Percentiles rank a stretch among this genome's conserved stretches.
These are phyloP conservation scores for Corella eumyota DNA, from an alignment of 23 tunicate species.

Conservation along the genomic window DNA sequence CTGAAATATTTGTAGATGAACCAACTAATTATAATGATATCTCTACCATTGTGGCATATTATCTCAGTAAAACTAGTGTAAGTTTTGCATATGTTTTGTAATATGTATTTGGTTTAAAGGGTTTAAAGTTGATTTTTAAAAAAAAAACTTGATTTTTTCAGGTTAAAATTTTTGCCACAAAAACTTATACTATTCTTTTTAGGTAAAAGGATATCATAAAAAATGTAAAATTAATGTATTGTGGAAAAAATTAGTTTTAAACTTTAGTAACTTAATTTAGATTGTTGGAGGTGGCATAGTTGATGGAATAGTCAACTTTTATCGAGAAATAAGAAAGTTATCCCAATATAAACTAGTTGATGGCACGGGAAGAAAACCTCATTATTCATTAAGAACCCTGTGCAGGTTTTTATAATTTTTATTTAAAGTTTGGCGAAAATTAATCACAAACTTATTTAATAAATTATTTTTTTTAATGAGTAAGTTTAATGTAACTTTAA, in stretches of 20 bases:
- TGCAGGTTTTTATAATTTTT: slow-evolving; percentile 37
- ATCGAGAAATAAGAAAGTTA: slow-evolving; percentile 35
- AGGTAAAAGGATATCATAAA: too few species aligned
- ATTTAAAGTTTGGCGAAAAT: neutral
- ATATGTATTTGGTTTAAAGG: too few species aligned
- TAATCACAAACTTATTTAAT: neutral
- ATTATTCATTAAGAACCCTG: slow-evolving; percentile 72
- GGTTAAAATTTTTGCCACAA: too few species aligned
- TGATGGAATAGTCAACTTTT: slow-evolving; percentile 55
- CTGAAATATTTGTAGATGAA: slow-evolving; percentile 83
- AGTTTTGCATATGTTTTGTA: neutral
- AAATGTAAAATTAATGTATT: too few species aligned
- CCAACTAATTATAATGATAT: slow-evolving; percentile 58
- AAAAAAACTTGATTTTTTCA: too few species aligned
- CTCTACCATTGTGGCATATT: slow-evolving; percentile 53
- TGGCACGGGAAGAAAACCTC: slow-evolving; percentile 42
- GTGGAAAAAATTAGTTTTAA: too few species aligned
- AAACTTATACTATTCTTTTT: too few species aligned
- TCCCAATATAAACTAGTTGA: slow-evolving; percentile 18
- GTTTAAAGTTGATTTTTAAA: too few species aligned
- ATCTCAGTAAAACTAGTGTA: slow-evolving; percentile 38
- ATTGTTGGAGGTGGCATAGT: slow-evolving; percentile 21
- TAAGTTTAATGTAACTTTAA: too few species aligned
- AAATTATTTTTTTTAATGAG: too few species aligned
- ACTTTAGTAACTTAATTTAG: too few species aligned